A percentile compares a stretch with the other conserved stretches of the same genome.
phyloP scores from a whole-genome alignment of 2,113 vertebrate genomes.

The Triplophysa dalaica region DNA sequence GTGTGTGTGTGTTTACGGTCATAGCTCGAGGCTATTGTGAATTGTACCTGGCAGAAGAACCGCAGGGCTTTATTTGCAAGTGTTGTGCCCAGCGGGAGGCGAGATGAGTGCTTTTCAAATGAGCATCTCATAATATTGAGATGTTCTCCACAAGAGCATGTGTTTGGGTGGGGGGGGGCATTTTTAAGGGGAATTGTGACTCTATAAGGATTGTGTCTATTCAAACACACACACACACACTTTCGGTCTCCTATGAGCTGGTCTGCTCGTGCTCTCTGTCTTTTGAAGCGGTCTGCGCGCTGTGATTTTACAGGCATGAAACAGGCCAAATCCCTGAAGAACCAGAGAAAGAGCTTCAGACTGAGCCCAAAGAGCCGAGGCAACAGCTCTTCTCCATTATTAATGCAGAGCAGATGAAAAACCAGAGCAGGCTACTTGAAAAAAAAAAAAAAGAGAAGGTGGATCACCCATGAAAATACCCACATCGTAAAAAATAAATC shows the following conservation, averaged over 20 bases:
- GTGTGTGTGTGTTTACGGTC: neutral
- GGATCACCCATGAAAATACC: neutral
- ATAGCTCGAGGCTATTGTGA: conserved; percentile 23
- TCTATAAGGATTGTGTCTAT: neutral
- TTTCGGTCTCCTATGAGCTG: conserved; percentile 61
- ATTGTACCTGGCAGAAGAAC: neutral
- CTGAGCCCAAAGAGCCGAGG: conserved; percentile 51
- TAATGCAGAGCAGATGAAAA: conserved; percentile 55
- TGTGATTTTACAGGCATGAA: conserved; percentile 67
- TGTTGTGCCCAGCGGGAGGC: neutral
- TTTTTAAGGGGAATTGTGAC: neutral
- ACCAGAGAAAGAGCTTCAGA: conserved; percentile 57
- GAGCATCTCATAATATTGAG: conserved; percentile 13
- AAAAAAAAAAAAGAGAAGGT: conserved; percentile 49
- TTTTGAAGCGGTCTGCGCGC: conserved; percentile 61
- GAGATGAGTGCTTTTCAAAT: neutral
- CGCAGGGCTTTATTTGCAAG: neutral
- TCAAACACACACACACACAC: conserved; percentile 24
- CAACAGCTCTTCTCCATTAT: conserved; percentile 62
- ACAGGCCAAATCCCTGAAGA: conserved; percentile 60
- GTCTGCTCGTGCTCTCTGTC: conserved; percentile 51
- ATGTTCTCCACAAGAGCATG: conserved; percentile 3
- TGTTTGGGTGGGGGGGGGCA: neutral
- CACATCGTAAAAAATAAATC: too few species aligned
- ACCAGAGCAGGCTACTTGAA: neutral